phyloP scores from a whole-genome alignment of 2,113 vertebrate species.

The Tylochromis polylepis region DNA sequence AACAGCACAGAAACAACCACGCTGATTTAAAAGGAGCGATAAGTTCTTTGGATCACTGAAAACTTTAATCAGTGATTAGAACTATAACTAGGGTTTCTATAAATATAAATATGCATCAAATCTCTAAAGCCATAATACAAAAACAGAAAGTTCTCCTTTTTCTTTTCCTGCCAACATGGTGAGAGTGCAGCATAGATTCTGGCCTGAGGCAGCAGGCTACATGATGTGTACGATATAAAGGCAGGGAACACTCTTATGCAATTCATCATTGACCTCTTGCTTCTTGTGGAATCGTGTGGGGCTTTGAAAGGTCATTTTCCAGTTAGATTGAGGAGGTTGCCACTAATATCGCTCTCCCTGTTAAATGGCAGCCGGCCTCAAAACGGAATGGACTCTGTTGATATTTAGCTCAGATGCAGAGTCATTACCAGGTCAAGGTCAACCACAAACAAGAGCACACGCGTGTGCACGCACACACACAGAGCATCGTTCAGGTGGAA shows the following conservation, averaged over 20 bases:
- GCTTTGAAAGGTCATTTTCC: constrained; percentile 41
- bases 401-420: constrained; percentile 16
- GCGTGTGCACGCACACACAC: neutral
- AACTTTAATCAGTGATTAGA: neutral
- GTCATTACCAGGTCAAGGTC: constrained; percentile 26
- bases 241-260: neutral
- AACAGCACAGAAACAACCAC: neutral
- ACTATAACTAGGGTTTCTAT: neutral
- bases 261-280: constrained; percentile 11
- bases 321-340: neutral
- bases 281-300: neutral
- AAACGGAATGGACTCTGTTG: neutral
- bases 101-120: neutral
- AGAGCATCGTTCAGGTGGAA: neutral
- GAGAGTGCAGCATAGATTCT: neutral
- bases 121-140: neutral
- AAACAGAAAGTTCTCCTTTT: neutral
- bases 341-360: neutral
- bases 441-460: neutral
- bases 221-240: neutral
- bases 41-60: neutral
- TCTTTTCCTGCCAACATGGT: neutral
- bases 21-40: neutral
- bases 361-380: constrained; percentile 18
- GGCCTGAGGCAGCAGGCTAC: constrained; percentile 1